Evolutionary conservation across 37 sponge, comb jelly and placozoan species (phyloP), one percentile per base, ranked within the genome.

Genomic region (Beroe ovata): DNA sequence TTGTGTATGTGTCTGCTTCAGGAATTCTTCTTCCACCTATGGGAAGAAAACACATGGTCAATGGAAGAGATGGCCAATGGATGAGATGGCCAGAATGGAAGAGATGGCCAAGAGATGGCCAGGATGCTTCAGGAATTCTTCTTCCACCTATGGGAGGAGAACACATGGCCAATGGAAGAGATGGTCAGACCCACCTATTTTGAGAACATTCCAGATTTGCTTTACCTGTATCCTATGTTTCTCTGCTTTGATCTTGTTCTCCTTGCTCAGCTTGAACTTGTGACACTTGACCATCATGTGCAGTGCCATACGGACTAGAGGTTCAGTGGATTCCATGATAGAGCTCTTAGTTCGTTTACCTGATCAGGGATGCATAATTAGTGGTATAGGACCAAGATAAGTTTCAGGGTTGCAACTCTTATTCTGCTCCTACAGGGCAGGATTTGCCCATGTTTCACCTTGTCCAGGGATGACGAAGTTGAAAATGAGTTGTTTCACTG

Each of bases 401-500:
- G n/a, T n/a, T n/a, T n/a, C n/a, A n/a, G n/a, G n/a, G n/a, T n/a
- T n/a, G n/a, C n/a, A n/a, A n/a, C n/a, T n/a, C n/a, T n/a, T n/a
- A n/a, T n/a, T n/a, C n/a, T n/a, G n/a, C n/a, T n/a, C n/a, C n/a
- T n/a, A n/a, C n/a, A n/a, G n/a, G n/a, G n/a, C n/a, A n/a, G n/a
- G n/a, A n/a, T n/a, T n/a, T n/a, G n/a, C n/a, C n/a, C n/a, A 62
- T 62, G 21, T 4, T 23, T 77, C 33, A 77, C 84, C 84, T 14
- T 77, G 84, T 40, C 84, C 84, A 23, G 84, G 84, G 28, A 77
- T 77, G 29, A 77, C 84, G 29, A 77, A 77, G 84, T 77, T 77
- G 84, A 77, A 77, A 21, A 77, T 77, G 1, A 77, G 38, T 42
- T 35, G 35, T 36, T 77, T 77, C 29, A 77, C 54, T 6, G 84